Conservation (phyloP, 2,888 invertebrate species). For the Gonocerus acuteangulatus region DNA sequence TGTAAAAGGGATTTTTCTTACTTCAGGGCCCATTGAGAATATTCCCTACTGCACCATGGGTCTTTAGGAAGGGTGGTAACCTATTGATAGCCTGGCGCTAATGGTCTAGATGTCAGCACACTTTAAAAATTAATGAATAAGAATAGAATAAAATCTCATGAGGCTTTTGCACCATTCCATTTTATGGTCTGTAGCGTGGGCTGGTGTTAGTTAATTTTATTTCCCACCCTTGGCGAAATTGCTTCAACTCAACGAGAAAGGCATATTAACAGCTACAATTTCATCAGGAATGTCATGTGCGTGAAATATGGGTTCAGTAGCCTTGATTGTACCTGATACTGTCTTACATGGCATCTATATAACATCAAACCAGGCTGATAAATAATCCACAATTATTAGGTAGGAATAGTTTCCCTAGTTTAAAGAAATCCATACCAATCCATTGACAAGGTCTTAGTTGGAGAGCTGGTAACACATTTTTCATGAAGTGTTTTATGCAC, state of each 20-base stretch:
- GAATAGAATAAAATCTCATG: too few relatives aligned
- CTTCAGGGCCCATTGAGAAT: too few relatives aligned
- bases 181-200: too few relatives aligned
- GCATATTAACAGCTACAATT: neutral
- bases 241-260: neutral
- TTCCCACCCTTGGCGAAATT: neutral
- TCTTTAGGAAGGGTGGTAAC: too few relatives aligned
- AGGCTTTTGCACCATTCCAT: neutral
- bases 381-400: neutral
- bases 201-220: neutral
- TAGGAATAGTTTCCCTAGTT: neutral
- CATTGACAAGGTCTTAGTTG: slow-evolving; percentile 1
- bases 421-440: slow-evolving; percentile 2
- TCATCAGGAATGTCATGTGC: slow-evolving; percentile 4
- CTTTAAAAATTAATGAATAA: too few relatives aligned
- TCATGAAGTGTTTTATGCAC: too few relatives aligned
- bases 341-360: slow-evolving; percentile 1
- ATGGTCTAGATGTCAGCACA: too few relatives aligned
- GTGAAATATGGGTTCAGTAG: neutral
- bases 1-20: too few relatives aligned
- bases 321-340: neutral
- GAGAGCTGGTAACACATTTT: too few relatives aligned
- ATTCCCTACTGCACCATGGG: too few relatives aligned
- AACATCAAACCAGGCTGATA: slow-evolving; percentile 2
- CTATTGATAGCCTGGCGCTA: too few relatives aligned